These are phyloP conservation scores for Drosophila nasuta DNA, from an alignment of 1,140 invertebrate genomes.

Conservation along the genomic window DNA sequence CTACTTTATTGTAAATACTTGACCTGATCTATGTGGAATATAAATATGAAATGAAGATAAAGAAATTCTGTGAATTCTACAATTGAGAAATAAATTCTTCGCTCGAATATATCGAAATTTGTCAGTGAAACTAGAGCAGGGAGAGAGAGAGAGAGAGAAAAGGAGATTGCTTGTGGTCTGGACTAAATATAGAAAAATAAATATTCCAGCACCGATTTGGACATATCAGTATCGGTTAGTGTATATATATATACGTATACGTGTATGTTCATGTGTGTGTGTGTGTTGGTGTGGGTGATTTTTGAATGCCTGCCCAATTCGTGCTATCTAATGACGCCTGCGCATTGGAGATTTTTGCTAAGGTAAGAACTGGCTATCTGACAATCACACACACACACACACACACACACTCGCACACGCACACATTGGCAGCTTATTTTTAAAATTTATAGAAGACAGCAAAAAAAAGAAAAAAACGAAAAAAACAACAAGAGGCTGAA, in stretches of 20 bases:
- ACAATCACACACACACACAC: constrained; percentile 19
- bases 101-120: neutral
- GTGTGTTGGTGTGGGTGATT: constrained; percentile 26
- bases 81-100: neutral
- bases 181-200: constrained; percentile 39
- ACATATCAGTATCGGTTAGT: constrained; percentile 15
- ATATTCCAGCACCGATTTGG: constrained; percentile 51
- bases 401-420: constrained; percentile 22
- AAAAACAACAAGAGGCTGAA: neutral
- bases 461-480: neutral
- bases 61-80: too few species aligned
- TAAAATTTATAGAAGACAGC: constrained; percentile 57
- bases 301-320: constrained; percentile 9
- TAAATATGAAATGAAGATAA: neutral
- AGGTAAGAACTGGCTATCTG: constrained; percentile 59
- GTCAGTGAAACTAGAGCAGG: constrained; percentile 11
- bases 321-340: constrained; percentile 45
- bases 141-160: neutral
- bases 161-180: constrained; percentile 7
- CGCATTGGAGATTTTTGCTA: constrained; percentile 68
- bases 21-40: neutral
- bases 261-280: constrained; percentile 12
- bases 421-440: constrained; percentile 57
- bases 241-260: neutral
- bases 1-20: too few species aligned